These are phyloP conservation scores for Mycalesis mineus DNA, from an alignment of 2,888 invertebrate genomes.

Conservation along the genomic window DNA sequence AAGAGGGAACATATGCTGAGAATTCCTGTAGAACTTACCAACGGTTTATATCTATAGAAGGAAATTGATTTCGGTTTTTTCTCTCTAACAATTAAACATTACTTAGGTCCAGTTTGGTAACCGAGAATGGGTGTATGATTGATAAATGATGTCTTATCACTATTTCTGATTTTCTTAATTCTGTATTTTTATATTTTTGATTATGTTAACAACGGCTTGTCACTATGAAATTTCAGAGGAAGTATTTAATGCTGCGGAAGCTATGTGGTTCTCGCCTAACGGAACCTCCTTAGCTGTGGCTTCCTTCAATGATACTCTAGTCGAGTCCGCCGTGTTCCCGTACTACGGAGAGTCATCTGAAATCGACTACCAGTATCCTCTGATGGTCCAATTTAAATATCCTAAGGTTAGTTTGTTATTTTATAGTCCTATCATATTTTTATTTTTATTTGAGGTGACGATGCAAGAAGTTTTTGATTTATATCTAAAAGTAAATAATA, in stretches of 20 bases:
- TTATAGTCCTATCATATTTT: background rate
- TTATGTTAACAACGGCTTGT: background rate
- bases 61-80: too few relatives aligned
- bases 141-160: too few relatives aligned
- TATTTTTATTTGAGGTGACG: background rate
- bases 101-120: too few relatives aligned
- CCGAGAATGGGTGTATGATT: too few relatives aligned
- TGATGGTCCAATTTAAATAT: conserved; percentile 82
- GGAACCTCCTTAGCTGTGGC: conserved; percentile 84
- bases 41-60: too few relatives aligned
- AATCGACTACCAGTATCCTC: conserved; percentile 81
- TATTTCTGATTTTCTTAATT: too few relatives aligned
- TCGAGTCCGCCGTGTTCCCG: conserved; percentile 81
- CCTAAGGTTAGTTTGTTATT: conserved; percentile 80
- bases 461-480: background rate
- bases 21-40: too few relatives aligned
- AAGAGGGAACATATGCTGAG: too few relatives aligned
- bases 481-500: background rate
- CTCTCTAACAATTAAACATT: too few relatives aligned
- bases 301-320: conserved; percentile 83
- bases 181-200: too few relatives aligned
- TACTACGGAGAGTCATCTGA: conserved; percentile 81
- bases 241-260: conserved; percentile 82
- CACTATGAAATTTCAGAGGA: conserved; percentile 81
- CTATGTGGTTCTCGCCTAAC: conserved; percentile 88